These are phyloP conservation scores for Sylvia atricapilla DNA, from an alignment of 2,113 vertebrate genomes.

Conservation along the genomic window DNA sequence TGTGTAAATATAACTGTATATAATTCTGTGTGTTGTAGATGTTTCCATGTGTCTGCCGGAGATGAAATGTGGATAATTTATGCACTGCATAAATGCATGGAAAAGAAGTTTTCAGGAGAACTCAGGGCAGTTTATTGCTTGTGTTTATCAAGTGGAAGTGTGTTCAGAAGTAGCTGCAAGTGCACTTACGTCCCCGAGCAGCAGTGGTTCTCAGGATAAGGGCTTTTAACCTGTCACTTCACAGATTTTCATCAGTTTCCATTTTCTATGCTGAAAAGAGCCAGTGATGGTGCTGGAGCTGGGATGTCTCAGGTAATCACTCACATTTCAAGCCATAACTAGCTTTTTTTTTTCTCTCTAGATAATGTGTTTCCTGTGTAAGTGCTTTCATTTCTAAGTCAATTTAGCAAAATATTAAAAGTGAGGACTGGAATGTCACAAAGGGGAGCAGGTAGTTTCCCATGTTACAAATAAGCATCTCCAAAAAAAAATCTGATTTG, in stretches of 20 bases:
- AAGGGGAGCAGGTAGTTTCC: not conserved
- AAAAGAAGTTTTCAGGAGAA: not conserved
- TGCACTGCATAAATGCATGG: not conserved
- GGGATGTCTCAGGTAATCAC: not conserved
- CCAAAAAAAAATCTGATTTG: not conserved
- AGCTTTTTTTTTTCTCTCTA: not conserved
- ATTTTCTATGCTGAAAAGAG: not conserved
- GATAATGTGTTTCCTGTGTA: not conserved
- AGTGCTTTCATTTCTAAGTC: conserved; percentile 31
- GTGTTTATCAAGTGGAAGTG: not conserved
- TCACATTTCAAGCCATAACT: not conserved
- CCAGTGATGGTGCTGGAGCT: not conserved
- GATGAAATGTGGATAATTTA: not conserved
- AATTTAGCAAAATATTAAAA: not conserved
- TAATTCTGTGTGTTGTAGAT: fast-evolving
- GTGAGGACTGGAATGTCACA: not conserved
- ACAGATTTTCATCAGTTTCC: not conserved
- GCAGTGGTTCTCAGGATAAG: not conserved
- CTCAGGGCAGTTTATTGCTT: not conserved
- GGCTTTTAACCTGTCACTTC: conserved; percentile 24
- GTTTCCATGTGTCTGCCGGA: fast-evolving
- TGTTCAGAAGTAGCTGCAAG: not conserved
- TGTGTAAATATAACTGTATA: too few relatives aligned
- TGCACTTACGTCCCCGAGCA: not conserved
- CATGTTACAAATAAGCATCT: not conserved